phyloP scores from a whole-genome alignment of 2,888 invertebrate genomes.

The Hoplodrina blanda region DNA sequence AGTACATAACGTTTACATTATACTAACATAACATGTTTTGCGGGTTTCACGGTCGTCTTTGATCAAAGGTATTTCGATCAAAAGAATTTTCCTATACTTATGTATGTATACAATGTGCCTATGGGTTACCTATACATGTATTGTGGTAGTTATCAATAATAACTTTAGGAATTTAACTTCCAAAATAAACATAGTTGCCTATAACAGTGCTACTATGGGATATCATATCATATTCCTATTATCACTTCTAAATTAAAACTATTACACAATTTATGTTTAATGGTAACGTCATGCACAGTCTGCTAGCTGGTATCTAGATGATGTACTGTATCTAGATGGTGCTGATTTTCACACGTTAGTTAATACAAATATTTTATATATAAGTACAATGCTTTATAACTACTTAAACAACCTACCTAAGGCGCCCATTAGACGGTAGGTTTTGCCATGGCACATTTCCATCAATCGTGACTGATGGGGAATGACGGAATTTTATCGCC shows the following conservation, averaged over 20 bases:
- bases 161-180: too few relatives aligned
- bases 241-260: not conserved
- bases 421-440: too few relatives aligned
- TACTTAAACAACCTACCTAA: too few relatives aligned
- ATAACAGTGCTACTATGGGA: not conserved
- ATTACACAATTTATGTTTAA: slow-evolving; percentile 10
- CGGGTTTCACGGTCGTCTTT: slow-evolving; percentile 23
- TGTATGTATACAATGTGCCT: not conserved
- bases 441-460: too few relatives aligned
- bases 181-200: not conserved
- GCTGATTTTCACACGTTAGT: not conserved
- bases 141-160: too few relatives aligned
- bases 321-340: too few relatives aligned
- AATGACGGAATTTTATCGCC: too few relatives aligned
- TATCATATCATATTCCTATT: slow-evolving; percentile 5
- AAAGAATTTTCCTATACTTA: slow-evolving; percentile 7
- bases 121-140: too few relatives aligned
- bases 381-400: slow-evolving; percentile 19
- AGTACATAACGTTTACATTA: slow-evolving; percentile 12
- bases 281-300: not conserved
- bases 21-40: slow-evolving; percentile 6
- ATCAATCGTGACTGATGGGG: too few relatives aligned
- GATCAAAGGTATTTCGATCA: not conserved
- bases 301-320: too few relatives aligned
- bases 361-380: slow-evolving; percentile 11